A percentile compares a stretch with the other conserved stretches of the same genome.
Evolutionary conservation across 2,113 vertebrate species (phyloP).

Genomic region (Clarias magur): DNA sequence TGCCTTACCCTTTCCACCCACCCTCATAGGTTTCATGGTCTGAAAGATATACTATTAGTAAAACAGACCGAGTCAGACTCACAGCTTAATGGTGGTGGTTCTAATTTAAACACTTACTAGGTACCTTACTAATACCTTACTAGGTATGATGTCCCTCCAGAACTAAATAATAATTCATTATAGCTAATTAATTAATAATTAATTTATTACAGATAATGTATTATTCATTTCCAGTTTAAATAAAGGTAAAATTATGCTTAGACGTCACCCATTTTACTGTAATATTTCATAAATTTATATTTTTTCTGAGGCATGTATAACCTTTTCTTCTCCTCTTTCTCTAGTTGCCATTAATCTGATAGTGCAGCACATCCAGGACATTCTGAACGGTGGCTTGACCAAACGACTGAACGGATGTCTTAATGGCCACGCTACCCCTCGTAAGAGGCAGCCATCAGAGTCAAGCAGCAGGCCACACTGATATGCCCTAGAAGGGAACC

Average conservation of each 20-base stretch:
- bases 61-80: not conserved
- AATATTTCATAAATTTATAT: not conserved
- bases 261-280: not conserved
- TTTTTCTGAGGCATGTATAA: not conserved
- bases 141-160: no score
- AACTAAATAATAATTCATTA: no score
- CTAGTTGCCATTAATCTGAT: conserved; percentile 96
- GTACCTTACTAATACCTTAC: no score
- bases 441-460: conserved; percentile 82
- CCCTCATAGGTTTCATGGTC: not conserved
- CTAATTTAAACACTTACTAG: no score
- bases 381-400: conserved; percentile 85
- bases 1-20: not conserved
- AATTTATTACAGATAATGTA: not conserved
- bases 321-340: conserved; percentile 16
- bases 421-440: conserved; percentile 74
- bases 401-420: conserved; percentile 85
- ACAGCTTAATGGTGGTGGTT: no score
- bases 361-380: conserved; percentile 97
- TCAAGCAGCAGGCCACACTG: conserved; percentile 89
- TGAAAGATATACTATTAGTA: not conserved
- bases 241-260: not conserved
- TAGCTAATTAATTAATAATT: no score
- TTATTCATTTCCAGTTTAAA: not conserved
- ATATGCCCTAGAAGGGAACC: conserved; percentile 54